These are phyloP conservation scores for Burhinus oedicnemus DNA, from an alignment of 2,113 vertebrate genomes.

Conservation along the genomic window DNA sequence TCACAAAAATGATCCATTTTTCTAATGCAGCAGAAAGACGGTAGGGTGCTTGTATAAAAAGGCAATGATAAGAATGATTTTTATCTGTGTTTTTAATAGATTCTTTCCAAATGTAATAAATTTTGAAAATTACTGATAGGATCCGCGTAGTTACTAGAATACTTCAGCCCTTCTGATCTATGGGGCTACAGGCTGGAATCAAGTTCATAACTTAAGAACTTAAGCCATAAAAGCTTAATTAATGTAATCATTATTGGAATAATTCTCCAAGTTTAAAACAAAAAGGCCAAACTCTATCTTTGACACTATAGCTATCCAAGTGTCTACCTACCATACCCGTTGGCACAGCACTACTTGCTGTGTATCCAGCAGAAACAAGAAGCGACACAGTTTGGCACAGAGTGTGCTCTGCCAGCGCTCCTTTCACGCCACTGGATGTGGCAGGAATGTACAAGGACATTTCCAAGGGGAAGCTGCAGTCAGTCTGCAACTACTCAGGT, in stretches of 20 bases:
- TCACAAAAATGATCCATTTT: conserved; percentile 44
- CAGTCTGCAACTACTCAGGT: background rate
- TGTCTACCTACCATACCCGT: background rate
- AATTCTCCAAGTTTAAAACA: background rate
- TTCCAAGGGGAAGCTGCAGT: background rate
- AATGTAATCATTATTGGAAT: conserved; percentile 49
- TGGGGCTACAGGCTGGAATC: conserved; percentile 15
- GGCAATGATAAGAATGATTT: background rate
- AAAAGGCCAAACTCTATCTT: background rate
- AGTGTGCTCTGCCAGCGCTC: background rate
- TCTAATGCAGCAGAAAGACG: background rate
- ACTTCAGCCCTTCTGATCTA: conserved; percentile 33
- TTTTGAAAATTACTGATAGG: conserved; percentile 39
- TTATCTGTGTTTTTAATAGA: conserved; percentile 28
- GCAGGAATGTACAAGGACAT: background rate
- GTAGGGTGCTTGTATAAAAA: background rate
- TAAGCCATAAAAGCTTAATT: conserved; percentile 36
- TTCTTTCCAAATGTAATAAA: conserved; percentile 25
- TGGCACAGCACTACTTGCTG: background rate
- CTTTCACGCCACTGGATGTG: background rate
- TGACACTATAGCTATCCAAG: background rate
- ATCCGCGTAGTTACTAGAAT: conserved; percentile 2
- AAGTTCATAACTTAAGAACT: conserved; percentile 47
- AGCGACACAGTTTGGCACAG: background rate
- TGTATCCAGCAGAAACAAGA: background rate